A percentile compares a stretch with the other conserved stretches of the same genome.
Conservation (phyloP, 2,888 invertebrate species). For the Lamellibrachia columna region DNA sequence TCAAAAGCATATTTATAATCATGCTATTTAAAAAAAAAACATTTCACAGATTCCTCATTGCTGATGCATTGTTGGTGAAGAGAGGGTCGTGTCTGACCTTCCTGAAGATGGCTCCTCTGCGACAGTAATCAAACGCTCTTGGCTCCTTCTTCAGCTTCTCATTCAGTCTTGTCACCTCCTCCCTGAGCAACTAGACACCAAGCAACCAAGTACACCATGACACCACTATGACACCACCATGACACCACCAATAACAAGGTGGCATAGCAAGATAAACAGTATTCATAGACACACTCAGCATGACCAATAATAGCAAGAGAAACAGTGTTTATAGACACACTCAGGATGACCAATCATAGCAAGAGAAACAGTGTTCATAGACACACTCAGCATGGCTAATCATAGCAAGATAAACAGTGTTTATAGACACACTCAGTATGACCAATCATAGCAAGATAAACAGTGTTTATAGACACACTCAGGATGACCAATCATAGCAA, state of each 20-base stretch:
- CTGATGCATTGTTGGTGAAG: neutral
- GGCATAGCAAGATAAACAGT: neutral
- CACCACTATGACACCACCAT: neutral
- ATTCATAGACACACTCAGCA: no score
- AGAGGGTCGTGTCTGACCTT: slow-evolving; percentile 49
- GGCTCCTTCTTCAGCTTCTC: slow-evolving; percentile 51
- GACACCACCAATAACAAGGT: neutral
- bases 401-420: no score
- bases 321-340: no score
- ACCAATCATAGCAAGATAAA: no score
- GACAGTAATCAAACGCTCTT: slow-evolving; percentile 59
- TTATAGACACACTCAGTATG: no score
- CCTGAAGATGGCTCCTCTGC: slow-evolving; percentile 61
- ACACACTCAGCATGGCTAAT: no score
- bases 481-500: no score
- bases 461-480: no score
- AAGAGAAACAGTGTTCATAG: no score
- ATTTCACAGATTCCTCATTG: neutral
- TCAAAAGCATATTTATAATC: no score
- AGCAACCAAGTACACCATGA: neutral
- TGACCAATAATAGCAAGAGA: no score
- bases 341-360: no score
- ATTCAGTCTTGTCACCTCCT: slow-evolving; percentile 57
- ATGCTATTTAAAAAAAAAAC: neutral
- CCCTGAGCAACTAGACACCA: slow-evolving; percentile 39